Evolutionary conservation across 1,140 invertebrate genomes (phyloP), one percentile per base, ranked within the genome.

Genomic region (Saccostrea glomerata): DNA sequence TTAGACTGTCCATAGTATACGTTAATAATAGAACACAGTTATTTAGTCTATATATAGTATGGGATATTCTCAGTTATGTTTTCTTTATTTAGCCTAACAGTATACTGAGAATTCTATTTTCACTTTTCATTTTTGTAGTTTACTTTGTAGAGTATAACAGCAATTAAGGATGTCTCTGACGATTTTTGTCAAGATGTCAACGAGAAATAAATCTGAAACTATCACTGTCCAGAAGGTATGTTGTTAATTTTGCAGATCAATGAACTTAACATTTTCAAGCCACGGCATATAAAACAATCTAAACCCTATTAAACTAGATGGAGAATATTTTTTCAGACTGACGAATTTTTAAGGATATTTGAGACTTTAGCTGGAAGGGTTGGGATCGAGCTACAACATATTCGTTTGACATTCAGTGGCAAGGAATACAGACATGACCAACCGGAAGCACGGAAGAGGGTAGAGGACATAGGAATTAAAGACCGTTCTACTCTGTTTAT

Each of bases 141-240:
- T 15, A 36, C 25, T 73, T 4, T 73, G 13, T 11, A 36, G 23
- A 15, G 11, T 36, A 2, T 0, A 30, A 36, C 13, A 30, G 13
- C 70, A 30, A 2, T 36, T 13, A 12, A 30, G 30, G 2, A 73
- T 73, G 70, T 73, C 70, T 11, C 9, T 73, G 25, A 73, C 70
- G 0, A 73, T 73, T 30, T 73, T 73, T 73, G 70, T 73, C 2
- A 73, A 73, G 25, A 73, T 73, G 70, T 73, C 70, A 73, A 73
- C 70, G 1, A 73, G 70, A 15, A 73, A 73, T 25, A 73, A 73
- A 11, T 36, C 25, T 73, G 70, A 73, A 73, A 73, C 70, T 13
- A 73, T 73, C 15, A 36, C 23, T 11, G 25, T 73, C 11, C 70
- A 73, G 25, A 73, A 73, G 70, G 70, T 73, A 73, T 11, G 25